Evolutionary conservation across 2,888 invertebrate genomes (phyloP).

Genomic region (Rhorus exstirpatorius): DNA sequence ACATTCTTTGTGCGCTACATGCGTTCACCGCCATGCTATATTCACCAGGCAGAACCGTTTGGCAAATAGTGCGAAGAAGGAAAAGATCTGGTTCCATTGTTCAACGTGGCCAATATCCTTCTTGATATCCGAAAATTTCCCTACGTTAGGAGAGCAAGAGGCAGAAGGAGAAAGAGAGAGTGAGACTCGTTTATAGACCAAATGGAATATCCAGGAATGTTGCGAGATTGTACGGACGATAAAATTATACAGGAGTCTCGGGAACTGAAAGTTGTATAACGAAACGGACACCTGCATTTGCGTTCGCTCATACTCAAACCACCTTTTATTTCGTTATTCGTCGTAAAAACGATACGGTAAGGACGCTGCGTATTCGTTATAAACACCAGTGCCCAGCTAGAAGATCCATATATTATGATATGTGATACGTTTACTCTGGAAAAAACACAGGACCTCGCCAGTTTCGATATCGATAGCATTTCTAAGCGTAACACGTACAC

Average conservation of each 20-base stretch:
- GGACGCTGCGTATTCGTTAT: constrained; percentile 3
- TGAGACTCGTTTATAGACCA: background rate
- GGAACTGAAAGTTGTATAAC: constrained; percentile 6
- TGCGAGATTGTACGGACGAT: constrained; percentile 29
- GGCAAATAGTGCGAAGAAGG: constrained; percentile 25
- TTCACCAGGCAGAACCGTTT: constrained; percentile 10
- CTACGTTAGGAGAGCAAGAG: background rate
- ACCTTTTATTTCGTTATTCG: constrained; percentile 4
- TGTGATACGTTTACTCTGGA: constrained; percentile 16
- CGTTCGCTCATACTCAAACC: background rate
- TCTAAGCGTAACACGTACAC: constrained; percentile 67
- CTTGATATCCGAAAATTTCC: constrained; percentile 46
- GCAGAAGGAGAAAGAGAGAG: background rate
- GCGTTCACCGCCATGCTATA: constrained; percentile 7
- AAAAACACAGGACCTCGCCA: background rate
- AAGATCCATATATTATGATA: constrained; percentile 11
- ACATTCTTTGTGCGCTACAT: constrained; percentile 37
- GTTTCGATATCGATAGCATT: constrained; percentile 61
- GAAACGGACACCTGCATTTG: background rate
- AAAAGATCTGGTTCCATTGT: constrained; percentile 38
- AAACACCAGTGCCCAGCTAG: background rate
- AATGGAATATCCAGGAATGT: constrained; percentile 25
- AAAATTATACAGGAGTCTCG: constrained; percentile 14
- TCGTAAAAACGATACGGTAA: constrained; percentile 5
- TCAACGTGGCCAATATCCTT: constrained; percentile 56